These are phyloP conservation scores for Galerucella nymphaeae DNA, from an alignment of 2,888 invertebrate genomes.

Conservation along the genomic window DNA sequence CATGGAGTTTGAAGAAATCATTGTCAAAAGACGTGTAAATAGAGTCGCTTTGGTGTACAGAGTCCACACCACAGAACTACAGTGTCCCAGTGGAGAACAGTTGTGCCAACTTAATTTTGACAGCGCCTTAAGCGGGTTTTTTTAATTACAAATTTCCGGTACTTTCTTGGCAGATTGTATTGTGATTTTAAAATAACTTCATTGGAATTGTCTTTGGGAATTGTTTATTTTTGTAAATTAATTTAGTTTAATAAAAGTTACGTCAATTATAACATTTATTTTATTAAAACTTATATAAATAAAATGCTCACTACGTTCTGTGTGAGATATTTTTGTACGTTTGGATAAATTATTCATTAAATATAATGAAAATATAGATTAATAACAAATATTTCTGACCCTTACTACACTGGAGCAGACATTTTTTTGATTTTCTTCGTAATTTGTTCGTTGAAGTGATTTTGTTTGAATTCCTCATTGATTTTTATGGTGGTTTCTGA, in stretches of 20 bases:
- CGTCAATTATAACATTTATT: neutral
- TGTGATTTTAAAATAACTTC: neutral
- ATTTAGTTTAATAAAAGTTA: slow-evolving; percentile 5
- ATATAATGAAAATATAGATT: too few relatives aligned
- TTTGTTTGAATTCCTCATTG: slow-evolving; percentile 26
- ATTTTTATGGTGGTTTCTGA: slow-evolving; percentile 48
- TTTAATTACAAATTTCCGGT: too few relatives aligned
- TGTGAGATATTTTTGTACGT: neutral
- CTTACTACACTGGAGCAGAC: slow-evolving; percentile 16
- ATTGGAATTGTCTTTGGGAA: slow-evolving; percentile 5
- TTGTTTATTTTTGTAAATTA: slow-evolving; percentile 24
- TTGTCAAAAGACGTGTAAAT: too few relatives aligned
- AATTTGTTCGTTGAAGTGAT: slow-evolving; percentile 31
- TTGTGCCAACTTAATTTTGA: too few relatives aligned
- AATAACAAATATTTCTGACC: neutral
- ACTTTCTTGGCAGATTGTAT: too few relatives aligned
- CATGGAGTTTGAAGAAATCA: too few relatives aligned
- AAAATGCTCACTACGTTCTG: neutral
- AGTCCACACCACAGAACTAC: too few relatives aligned
- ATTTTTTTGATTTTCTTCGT: slow-evolving; percentile 37
- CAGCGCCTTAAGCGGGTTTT: too few relatives aligned
- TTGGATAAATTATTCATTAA: too few relatives aligned
- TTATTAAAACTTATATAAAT: too few relatives aligned
- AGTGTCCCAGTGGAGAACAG: too few relatives aligned
- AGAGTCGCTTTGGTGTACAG: too few relatives aligned